Evolutionary conservation across 2,113 vertebrate species (phyloP).

Genomic region (Chrysochloris asiatica): DNA sequence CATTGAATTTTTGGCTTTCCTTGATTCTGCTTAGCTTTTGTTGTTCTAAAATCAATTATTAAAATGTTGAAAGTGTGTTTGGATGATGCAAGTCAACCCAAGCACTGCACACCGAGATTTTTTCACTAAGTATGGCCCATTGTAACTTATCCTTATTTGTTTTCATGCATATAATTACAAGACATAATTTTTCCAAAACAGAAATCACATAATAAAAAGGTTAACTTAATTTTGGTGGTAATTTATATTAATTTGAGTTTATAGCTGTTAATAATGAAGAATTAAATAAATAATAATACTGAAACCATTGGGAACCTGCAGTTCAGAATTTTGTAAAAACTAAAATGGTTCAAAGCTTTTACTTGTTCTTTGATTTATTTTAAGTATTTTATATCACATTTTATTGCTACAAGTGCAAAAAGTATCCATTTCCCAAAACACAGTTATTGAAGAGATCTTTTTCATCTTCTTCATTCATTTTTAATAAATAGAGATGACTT

Average conservation of each 20-base stretch:
- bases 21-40: background rate
- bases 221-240: background rate
- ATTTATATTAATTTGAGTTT: background rate
- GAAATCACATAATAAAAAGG: background rate
- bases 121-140: too few relatives aligned
- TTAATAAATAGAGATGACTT: constrained; percentile 71
- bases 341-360: constrained; percentile 64
- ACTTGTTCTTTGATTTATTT: constrained; percentile 60
- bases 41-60: background rate
- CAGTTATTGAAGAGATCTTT: constrained; percentile 70
- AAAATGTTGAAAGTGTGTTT: background rate
- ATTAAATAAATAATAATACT: background rate
- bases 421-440: constrained; percentile 72
- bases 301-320: background rate
- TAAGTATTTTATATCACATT: constrained; percentile 68
- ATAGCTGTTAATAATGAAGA: background rate
- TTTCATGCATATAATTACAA: background rate
- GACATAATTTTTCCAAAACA: background rate
- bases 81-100: background rate
- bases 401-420: constrained; percentile 6
- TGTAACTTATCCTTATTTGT: background rate
- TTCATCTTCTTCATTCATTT: constrained; percentile 76
- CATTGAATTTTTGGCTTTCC: background rate
- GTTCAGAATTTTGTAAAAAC: constrained; percentile 45
- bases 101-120: background rate